Percentiles rank a stretch among this genome's conserved stretches.
These are phyloP conservation scores for Drosophila flavopinicola DNA, from an alignment of 2,888 invertebrate genomes.

Conservation along the genomic window DNA sequence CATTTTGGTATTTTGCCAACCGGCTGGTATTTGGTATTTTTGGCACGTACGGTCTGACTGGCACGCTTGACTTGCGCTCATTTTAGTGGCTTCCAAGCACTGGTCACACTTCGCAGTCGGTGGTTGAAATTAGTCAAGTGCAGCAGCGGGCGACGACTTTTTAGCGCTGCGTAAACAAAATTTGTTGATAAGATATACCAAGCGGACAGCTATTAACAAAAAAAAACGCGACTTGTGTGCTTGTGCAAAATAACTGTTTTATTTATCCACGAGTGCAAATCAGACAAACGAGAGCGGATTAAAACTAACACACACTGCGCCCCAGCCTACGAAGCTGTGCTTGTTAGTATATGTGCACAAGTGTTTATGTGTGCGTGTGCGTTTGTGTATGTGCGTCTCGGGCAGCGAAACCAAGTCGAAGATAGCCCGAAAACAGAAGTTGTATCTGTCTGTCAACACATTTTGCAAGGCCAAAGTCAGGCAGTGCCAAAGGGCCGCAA, in stretches of 20 bases:
- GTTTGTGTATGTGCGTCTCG: conserved; percentile 48
- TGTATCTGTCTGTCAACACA: conserved; percentile 45
- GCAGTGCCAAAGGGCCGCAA: conserved; percentile 4
- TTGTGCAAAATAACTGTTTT: conserved; percentile 7
- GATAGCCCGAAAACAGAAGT: conserved; percentile 57
- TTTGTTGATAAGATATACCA: conserved; percentile 57
- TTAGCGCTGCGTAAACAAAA: conserved; percentile 65
- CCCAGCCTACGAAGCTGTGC: conserved; percentile 47
- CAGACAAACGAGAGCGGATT: conserved; percentile 11
- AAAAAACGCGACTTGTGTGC: conserved; percentile 7
- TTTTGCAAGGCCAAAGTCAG: conserved; percentile 53
- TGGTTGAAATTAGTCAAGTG: conserved; percentile 58
- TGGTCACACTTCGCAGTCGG: conserved; percentile 52
- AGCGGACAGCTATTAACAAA: conserved; percentile 10
- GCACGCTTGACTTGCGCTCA: not conserved
- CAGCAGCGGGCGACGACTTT: conserved; percentile 39
- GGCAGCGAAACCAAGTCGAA: conserved; percentile 40
- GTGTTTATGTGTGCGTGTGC: conserved; percentile 33
- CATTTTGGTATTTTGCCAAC: conserved; percentile 14
- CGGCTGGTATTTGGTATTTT: conserved; percentile 20
- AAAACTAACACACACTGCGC: conserved; percentile 15
- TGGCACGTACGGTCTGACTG: conserved; percentile 1
- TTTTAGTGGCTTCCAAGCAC: conserved; percentile 1
- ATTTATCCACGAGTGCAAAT: conserved; percentile 5
- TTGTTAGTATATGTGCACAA: conserved; percentile 20